Evolutionary conservation across 2,888 invertebrate genomes (phyloP), one percentile per base, ranked within the genome.

Genomic region (Noctua pronuba): DNA sequence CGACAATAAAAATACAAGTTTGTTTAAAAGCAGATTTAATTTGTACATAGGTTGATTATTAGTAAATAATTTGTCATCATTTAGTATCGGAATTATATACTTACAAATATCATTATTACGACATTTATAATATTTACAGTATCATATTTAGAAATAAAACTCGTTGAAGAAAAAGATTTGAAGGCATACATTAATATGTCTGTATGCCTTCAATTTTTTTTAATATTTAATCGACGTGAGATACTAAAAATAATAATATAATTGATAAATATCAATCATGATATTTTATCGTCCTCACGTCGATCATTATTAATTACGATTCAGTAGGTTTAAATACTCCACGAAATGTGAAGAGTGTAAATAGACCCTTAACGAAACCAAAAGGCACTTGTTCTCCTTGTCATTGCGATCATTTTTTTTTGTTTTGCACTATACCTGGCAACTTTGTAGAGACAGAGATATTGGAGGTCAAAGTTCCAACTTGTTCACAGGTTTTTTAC

Each of bases 101-200:
- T n/a, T n/a, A 67, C 77, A 67, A n/a, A 69, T 41, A 31, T 46
- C 3, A 55, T 28, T 46, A 44, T 10, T 35, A 69, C n/a, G 0
- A 55, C 16, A 31, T 64, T 16, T n/a, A 60, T 8, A 18, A 46
- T 70, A 70, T 78, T 79, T 79, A 79, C 70, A 79, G 11, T 21
- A 38, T 24, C 3, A 6, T 64, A 64, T 64, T 24, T 64, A 16
- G 7, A 41, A 65, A 41, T n/a, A 4, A n/a, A 41, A 41, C 13
- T 24, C 13, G 0, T n/a, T 0, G 4, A 31, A 38, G 13, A 64
- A 64, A 38, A 38, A 38, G 2, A 13, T 64, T 1, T 11, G 5
- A 24, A 11, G 6, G 13, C 16, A 60, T 18, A 58, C n/a, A 10
- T n/a, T n/a, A n/a, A n/a, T n/a, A n/a, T n/a, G n/a, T n/a, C n/a